Base-by-base conservation (phyloP, 23 tunicate genomes). In the Trididemnum miniatum region DNA sequence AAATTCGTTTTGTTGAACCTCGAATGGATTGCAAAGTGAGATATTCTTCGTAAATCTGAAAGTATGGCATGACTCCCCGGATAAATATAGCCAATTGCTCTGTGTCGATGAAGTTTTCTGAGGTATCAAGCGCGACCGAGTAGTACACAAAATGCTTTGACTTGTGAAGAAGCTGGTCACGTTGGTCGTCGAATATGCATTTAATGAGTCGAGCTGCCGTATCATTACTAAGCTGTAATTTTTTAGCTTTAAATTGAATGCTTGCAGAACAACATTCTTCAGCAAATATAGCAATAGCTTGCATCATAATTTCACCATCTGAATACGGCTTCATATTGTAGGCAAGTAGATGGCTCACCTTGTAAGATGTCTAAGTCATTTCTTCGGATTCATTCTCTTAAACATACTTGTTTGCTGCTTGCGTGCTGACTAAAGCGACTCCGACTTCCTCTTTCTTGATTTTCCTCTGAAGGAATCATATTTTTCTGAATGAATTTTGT, bases 1-100 rank as follows among this genome's bases (percentile, higher is more conserved):
- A 84, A 80, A 65, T 80, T 77, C 82, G 22, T 76, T 76, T 76
- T 34, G 82, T 84, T 59, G 73, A 57, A 73, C 72, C 88, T 54
- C 57, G 54, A 34, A 84, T 33, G 32, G 82, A 59, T 25, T 24
- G 73, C 88, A 84, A 84, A 75, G 82, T 84, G 73, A 75, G 72
- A 84, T 54, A 84, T 84, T 76, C 72, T 44, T 84, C 72, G 80
- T 76, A 84, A 76, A 84, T 84, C 82, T 25, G 34, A 84, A 84
- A 84, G 80, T 84, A 51, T 84, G 82, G 67, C 82, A 77, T 77
- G 38, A 77, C 67, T 77, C 82, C 66, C 67, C 82, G 9, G 27
- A 77, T 77, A 54, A 77, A 77, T 29, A 77, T 51, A 37, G 82
- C 82, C 30, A 77, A 77, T 72, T 82, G 80, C 86, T 69, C 80